Percentiles rank a stretch among this genome's conserved stretches.
These are phyloP conservation scores for Theropithecus gelada DNA, from an alignment of 2,113 vertebrate genomes.

Conservation along the genomic window DNA sequence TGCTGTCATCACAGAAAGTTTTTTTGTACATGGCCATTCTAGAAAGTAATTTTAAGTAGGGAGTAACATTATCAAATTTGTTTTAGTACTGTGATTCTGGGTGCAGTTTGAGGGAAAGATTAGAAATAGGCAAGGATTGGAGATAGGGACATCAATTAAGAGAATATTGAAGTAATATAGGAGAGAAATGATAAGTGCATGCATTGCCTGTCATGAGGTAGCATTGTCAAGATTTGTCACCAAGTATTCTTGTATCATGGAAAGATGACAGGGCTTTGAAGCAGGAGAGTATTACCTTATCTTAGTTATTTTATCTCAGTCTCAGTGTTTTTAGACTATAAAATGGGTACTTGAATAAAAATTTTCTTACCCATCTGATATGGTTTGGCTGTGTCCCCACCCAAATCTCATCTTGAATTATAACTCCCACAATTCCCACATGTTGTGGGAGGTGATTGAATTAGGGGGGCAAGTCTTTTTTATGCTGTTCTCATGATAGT, in stretches of 20 bases:
- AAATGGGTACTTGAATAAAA: conserved; percentile 15
- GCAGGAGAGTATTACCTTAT: neutral
- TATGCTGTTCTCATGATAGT: no score
- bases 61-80: conserved; percentile 6
- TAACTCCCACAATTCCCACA: no score
- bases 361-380: no score
- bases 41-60: conserved; percentile 33
- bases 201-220: neutral
- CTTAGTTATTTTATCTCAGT: conserved; percentile 42
- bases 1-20: neutral
- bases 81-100: conserved; percentile 41
- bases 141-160: conserved; percentile 4
- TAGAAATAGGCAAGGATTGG: conserved; percentile 1
- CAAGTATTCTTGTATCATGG: neutral
- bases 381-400: no score
- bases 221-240: conserved; percentile 6
- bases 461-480: no score
- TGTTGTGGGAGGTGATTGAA: no score
- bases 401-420: no score
- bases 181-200: conserved; percentile 2
- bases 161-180: conserved; percentile 55
- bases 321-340: neutral
- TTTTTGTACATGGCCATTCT: neutral
- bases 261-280: neutral
- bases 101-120: conserved; percentile 33